These are phyloP conservation scores for Hirundichthys speculiger DNA, from an alignment of 2,113 vertebrate species.

Conservation along the genomic window DNA sequence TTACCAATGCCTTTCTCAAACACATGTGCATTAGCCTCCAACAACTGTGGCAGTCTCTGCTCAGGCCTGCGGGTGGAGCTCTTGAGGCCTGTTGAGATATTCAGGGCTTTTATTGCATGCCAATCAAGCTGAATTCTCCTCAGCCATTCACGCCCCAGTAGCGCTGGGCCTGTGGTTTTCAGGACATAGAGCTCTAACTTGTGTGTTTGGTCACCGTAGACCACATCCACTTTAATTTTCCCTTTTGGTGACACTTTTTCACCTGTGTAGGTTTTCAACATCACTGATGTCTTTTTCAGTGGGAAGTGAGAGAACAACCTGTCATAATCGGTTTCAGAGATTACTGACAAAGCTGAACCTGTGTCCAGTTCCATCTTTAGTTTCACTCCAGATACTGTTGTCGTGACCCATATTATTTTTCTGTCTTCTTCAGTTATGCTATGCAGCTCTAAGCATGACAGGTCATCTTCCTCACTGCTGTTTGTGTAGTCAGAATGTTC, in stretches of 20 bases:
- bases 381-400: background rate
- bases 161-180: too few relatives aligned
- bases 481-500: background rate
- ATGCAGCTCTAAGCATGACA: background rate
- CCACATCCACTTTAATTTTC: too few relatives aligned
- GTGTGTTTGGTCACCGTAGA: too few relatives aligned
- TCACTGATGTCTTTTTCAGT: too few relatives aligned
- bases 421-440: constrained; percentile 1
- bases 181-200: too few relatives aligned
- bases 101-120: background rate
- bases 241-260: too few relatives aligned
- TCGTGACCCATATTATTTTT: background rate
- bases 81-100: constrained; percentile 4
- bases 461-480: background rate
- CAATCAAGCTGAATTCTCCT: too few relatives aligned
- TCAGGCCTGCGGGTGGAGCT: background rate
- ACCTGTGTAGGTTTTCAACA: background rate
- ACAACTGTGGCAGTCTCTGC: background rate
- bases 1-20: too few relatives aligned
- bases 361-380: background rate
- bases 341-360: background rate
- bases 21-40: too few relatives aligned
- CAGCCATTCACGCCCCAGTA: too few relatives aligned
- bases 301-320: too few relatives aligned
- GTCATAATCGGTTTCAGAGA: too few relatives aligned